A percentile compares a stretch with the other conserved stretches of the same genome.
Conservation (phyloP, 2,888 invertebrate genomes). For the Catocala sponsa region DNA sequence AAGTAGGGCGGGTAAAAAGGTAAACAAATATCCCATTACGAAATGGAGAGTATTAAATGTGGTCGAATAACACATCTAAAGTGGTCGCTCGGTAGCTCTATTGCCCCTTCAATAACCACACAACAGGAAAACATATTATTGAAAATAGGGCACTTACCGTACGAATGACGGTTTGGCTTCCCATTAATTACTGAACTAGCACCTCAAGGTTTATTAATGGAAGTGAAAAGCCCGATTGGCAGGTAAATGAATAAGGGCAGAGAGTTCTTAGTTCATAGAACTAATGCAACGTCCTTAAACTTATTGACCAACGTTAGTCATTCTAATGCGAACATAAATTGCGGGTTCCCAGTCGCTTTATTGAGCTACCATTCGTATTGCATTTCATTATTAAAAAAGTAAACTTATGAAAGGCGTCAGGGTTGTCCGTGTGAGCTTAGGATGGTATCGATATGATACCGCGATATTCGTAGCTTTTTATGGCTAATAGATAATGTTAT, state of each 20-base stretch:
- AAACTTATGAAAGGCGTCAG: conserved; percentile 64
- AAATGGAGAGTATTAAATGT: no score
- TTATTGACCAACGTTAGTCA: conserved; percentile 79
- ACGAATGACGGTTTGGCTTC: conserved; percentile 10
- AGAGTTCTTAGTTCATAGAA: conserved; percentile 50
- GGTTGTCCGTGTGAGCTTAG: conserved; percentile 45
- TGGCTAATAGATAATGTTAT: no score
- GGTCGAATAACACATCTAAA: neutral
- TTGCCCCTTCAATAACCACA: no score
- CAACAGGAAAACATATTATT: neutral
- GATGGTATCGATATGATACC: neutral
- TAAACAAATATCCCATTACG: no score
- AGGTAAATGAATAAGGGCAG: conserved; percentile 43
- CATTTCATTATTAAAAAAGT: conserved; percentile 81
- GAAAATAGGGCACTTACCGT: neutral
- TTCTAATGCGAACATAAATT: conserved; percentile 81
- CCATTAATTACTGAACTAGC: conserved; percentile 24
- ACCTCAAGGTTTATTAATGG: conserved; percentile 17
- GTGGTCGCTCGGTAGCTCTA: neutral
- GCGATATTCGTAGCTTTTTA: no score
- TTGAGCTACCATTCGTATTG: conserved; percentile 75
- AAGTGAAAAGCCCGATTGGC: conserved; percentile 33
- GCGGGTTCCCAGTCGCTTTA: conserved; percentile 67
- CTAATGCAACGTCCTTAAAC: conserved; percentile 65
- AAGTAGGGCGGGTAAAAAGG: no score